Percentiles rank a stretch among this genome's conserved stretches.
phyloP scores from a whole-genome alignment of 2,888 invertebrate genomes.

The Melanargia galathea region DNA sequence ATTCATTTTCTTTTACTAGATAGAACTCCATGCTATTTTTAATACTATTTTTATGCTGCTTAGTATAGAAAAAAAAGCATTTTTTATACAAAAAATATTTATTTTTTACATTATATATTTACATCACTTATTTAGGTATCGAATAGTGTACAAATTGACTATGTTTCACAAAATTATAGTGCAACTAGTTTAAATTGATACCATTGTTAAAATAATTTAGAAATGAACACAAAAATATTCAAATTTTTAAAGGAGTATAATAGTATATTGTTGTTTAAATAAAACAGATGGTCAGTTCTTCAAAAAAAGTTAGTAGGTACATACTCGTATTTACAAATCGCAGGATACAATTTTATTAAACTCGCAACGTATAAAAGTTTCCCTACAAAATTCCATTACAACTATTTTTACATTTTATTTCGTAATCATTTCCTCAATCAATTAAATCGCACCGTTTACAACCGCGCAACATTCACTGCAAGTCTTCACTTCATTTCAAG shows the following conservation, averaged over 20 bases:
- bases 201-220: background rate
- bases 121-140: slow-evolving; percentile 47
- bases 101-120: slow-evolving; percentile 75
- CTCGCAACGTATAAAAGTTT: slow-evolving; percentile 35
- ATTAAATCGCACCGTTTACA: slow-evolving; percentile 27
- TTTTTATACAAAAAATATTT: slow-evolving; percentile 70
- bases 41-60: no score
- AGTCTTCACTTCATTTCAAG: background rate
- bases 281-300: background rate
- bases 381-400: slow-evolving; percentile 28
- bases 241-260: background rate
- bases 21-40: background rate
- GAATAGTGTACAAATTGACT: slow-evolving; percentile 26
- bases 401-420: slow-evolving; percentile 22
- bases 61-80: slow-evolving; percentile 13
- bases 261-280: background rate
- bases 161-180: slow-evolving; percentile 11
- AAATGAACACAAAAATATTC: background rate
- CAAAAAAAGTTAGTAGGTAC: background rate
- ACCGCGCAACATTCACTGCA: slow-evolving; percentile 14
- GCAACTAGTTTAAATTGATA: background rate
- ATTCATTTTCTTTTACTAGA: no score
- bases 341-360: slow-evolving; percentile 15
- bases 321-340: slow-evolving; percentile 11
- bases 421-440: slow-evolving; percentile 21